Evolutionary conservation across 2,888 invertebrate genomes (phyloP).

Genomic region (Smittia sp.): DNA sequence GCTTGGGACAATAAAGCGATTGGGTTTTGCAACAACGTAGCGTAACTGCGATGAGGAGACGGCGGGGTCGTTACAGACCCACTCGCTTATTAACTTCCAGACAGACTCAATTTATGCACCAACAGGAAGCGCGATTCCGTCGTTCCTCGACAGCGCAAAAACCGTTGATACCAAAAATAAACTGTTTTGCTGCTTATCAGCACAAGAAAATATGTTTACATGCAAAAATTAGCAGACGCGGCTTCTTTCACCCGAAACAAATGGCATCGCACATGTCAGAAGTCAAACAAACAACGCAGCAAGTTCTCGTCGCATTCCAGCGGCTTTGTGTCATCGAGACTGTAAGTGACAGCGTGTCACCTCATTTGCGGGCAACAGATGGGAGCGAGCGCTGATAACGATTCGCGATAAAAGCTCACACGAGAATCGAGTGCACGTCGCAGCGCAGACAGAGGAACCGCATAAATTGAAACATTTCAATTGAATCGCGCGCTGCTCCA

Average conservation of each 20-base stretch:
- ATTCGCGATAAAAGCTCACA: background rate
- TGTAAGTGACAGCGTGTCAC: too few species aligned
- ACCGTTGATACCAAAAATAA: constrained; percentile 11
- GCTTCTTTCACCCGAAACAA: background rate
- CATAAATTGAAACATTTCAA: constrained; percentile 34
- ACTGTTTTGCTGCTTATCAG: background rate
- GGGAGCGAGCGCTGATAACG: background rate
- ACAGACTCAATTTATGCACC: background rate
- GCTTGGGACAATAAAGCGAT: background rate
- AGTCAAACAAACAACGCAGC: background rate
- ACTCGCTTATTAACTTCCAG: background rate
- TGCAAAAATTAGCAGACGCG: background rate
- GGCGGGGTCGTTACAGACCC: background rate
- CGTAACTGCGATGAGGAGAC: background rate
- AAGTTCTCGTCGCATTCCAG: background rate
- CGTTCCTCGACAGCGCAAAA: background rate
- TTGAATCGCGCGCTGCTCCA: background rate
- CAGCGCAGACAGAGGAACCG: background rate
- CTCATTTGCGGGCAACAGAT: too few species aligned
- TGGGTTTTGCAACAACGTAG: background rate
- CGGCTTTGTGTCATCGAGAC: background rate
- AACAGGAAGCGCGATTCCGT: background rate
- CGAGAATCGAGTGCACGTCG: background rate
- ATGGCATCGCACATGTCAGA: background rate
- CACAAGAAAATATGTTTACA: background rate